Evolutionary conservation across 2,797 vertebrate species (phyloP).

Genomic region (Gypaetus barbatus): DNA sequence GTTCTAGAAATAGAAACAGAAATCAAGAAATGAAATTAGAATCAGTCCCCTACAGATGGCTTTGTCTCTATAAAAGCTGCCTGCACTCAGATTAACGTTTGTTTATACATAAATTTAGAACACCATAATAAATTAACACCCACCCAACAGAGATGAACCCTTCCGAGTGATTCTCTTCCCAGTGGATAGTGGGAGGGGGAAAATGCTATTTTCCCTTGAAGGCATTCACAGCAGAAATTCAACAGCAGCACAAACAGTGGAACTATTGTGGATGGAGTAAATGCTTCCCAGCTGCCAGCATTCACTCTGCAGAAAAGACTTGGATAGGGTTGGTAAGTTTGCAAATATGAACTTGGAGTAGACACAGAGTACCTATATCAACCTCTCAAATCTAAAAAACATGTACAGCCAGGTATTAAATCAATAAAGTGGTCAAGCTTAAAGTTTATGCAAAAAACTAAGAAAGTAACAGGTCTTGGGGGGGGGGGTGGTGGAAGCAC

Average conservation of each 20-base stretch:
- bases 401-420: not conserved
- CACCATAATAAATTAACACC: constrained; percentile 4
- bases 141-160: not conserved
- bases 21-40: constrained; percentile 16
- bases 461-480: not conserved
- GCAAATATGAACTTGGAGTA: not conserved
- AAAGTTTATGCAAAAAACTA: not conserved
- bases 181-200: not conserved
- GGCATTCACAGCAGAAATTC: constrained; percentile 3
- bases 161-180: not conserved
- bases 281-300: not conserved
- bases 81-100: constrained; percentile 18
- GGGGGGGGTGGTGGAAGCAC: no score
- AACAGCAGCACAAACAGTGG: not conserved
- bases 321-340: not conserved
- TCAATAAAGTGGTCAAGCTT: not conserved
- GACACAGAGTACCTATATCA: not conserved
- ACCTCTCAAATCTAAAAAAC: not conserved
- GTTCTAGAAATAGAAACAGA: not conserved
- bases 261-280: not conserved
- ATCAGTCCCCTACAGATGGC: constrained; percentile 3
- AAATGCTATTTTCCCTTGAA: not conserved
- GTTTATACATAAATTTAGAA: constrained; percentile 35
- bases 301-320: not conserved
- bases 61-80: constrained; percentile 14